A percentile compares a stretch with the other conserved stretches of the same genome.
phyloP scores from a whole-genome alignment of 1,140 invertebrate genomes.

The Olivierus martensii region DNA sequence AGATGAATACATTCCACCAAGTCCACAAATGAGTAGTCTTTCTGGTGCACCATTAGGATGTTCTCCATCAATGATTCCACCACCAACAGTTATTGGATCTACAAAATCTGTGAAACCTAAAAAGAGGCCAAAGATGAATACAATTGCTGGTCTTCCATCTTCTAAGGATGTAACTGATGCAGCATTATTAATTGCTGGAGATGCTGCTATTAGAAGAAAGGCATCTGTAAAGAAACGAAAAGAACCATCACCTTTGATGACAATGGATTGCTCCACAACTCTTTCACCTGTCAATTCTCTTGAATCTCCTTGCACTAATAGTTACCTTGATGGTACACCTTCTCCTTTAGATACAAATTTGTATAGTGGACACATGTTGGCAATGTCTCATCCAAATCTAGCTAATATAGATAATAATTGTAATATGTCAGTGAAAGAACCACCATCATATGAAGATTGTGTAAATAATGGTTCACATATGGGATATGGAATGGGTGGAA shows the following conservation, averaged over 20 bases:
- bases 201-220: slow-evolving; percentile 12
- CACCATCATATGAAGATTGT: slow-evolving; percentile 63
- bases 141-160: slow-evolving; percentile 18
- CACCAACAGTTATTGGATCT: slow-evolving; percentile 42
- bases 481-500: slow-evolving; percentile 6
- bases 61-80: slow-evolving; percentile 57
- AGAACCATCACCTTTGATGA: slow-evolving; percentile 19
- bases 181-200: background rate
- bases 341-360: slow-evolving; percentile 31
- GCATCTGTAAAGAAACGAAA: slow-evolving; percentile 11
- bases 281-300: slow-evolving; percentile 22
- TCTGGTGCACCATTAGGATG: slow-evolving; percentile 45
- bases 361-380: slow-evolving; percentile 22
- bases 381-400: slow-evolving; percentile 26
- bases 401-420: slow-evolving; percentile 11
- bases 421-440: slow-evolving; percentile 9
- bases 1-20: slow-evolving; percentile 76
- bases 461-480: slow-evolving; percentile 1
- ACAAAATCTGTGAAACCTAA: slow-evolving; percentile 51
- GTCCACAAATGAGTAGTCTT: slow-evolving; percentile 44
- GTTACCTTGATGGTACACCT: slow-evolving; percentile 15
- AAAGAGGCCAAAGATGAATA: slow-evolving; percentile 43
- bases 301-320: slow-evolving; percentile 12
- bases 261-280: slow-evolving; percentile 15
- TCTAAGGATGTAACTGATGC: too few relatives aligned